Evolutionary conservation across 2,888 invertebrate genomes (phyloP).

Genomic region (Cantharis lateralis): DNA sequence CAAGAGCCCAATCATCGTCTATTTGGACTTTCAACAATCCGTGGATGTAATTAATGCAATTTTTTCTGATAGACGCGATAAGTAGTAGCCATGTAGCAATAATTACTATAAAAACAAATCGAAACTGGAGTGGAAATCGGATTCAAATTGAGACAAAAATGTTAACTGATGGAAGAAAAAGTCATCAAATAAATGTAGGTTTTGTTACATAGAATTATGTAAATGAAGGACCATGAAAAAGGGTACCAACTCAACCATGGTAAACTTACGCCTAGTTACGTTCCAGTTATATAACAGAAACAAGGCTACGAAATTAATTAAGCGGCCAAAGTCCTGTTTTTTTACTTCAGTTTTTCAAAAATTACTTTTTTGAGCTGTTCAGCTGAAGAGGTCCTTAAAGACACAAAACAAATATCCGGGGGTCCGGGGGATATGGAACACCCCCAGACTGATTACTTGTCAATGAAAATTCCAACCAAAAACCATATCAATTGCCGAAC

Average conservation of each 20-base stretch:
- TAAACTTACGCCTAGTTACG: neutral
- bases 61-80: neutral
- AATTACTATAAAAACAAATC: neutral
- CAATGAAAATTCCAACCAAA: no score
- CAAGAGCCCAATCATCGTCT: neutral
- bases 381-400: neutral
- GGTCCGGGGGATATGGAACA: no score
- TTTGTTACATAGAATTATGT: neutral
- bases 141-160: neutral
- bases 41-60: neutral
- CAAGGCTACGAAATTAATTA: neutral
- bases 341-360: no score
- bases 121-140: neutral
- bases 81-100: neutral
- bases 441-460: no score
- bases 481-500: no score
- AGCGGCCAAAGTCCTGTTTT: neutral
- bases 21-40: neutral
- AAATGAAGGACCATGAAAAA: neutral
- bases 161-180: neutral
- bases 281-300: neutral
- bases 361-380: no score
- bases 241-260: neutral
- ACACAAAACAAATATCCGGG: no score
- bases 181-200: neutral